phyloP scores from a whole-genome alignment of 2,797 vertebrate genomes.

The Anniella stebbinsi region DNA sequence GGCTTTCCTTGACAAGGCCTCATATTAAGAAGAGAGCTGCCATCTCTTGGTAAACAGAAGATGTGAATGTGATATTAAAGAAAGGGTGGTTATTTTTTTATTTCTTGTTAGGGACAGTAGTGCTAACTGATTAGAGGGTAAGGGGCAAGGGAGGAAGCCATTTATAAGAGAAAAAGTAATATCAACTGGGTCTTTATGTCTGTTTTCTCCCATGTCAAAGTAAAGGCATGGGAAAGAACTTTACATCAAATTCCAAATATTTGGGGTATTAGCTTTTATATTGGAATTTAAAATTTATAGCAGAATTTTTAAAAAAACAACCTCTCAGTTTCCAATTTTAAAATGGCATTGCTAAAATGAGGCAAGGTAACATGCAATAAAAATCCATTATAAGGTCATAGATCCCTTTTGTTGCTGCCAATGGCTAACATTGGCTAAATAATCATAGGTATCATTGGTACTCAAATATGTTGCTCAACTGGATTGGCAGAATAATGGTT shows the following conservation, averaged over 20 bases:
- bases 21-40: constrained; percentile 59
- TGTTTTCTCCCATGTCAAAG: neutral
- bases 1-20: constrained; percentile 32
- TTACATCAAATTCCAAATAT: constrained; percentile 15
- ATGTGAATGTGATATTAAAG: constrained; percentile 66
- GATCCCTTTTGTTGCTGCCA: neutral
- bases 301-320: neutral
- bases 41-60: constrained; percentile 67
- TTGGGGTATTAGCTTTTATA: neutral
- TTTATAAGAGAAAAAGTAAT: neutral
- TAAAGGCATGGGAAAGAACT: constrained; percentile 34
- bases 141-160: neutral
- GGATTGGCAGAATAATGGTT: neutral
- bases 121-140: constrained; percentile 32
- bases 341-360: neutral
- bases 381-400: neutral
- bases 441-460: neutral
- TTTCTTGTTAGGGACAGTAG: constrained; percentile 37
- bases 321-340: neutral
- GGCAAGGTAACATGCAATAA: neutral
- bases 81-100: neutral
- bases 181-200: neutral
- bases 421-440: neutral
- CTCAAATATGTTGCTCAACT: neutral
- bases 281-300: no score